Conservation (phyloP, 1,140 invertebrate species). For the Parasteatoda tepidariorum region DNA sequence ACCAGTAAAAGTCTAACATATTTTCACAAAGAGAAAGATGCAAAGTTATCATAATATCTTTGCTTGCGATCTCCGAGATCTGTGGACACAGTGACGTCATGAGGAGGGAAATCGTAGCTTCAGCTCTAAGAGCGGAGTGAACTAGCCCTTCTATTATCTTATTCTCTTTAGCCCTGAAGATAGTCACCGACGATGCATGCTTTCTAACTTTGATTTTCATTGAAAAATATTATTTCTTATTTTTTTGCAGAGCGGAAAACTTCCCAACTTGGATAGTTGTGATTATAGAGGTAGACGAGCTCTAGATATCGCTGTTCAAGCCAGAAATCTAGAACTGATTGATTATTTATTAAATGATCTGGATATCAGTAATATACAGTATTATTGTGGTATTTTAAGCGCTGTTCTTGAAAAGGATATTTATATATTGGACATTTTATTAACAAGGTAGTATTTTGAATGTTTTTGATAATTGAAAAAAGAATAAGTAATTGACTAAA, state of each 20-base stretch:
- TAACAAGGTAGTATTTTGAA: constrained; percentile 42
- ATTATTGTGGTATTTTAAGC: constrained; percentile 44
- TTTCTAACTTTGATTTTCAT: too few species aligned
- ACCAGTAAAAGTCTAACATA: too few species aligned
- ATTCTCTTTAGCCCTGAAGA: too few species aligned
- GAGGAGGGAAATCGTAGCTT: too few species aligned
- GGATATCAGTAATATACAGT: constrained; percentile 37
- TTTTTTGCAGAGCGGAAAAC: constrained; percentile 28
- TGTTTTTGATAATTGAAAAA: neutral
- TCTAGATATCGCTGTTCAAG: constrained; percentile 58
- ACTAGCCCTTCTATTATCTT: too few species aligned
- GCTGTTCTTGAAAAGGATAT: constrained; percentile 58
- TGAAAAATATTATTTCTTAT: too few species aligned
- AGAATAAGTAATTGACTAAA: neutral
- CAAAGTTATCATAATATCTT: too few species aligned
- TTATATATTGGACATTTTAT: constrained; percentile 42
- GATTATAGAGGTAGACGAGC: constrained; percentile 58
- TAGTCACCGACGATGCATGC: too few species aligned
- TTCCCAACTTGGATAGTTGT: constrained; percentile 54
- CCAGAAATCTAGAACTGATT: constrained; percentile 40
- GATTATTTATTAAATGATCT: constrained; percentile 29
- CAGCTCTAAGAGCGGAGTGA: too few species aligned
- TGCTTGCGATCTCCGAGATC: too few species aligned
- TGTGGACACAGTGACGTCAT: too few species aligned
- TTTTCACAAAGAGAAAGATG: too few species aligned